Conservation (phyloP, 1,140 invertebrate species). For the Drosophila lacertosa region DNA sequence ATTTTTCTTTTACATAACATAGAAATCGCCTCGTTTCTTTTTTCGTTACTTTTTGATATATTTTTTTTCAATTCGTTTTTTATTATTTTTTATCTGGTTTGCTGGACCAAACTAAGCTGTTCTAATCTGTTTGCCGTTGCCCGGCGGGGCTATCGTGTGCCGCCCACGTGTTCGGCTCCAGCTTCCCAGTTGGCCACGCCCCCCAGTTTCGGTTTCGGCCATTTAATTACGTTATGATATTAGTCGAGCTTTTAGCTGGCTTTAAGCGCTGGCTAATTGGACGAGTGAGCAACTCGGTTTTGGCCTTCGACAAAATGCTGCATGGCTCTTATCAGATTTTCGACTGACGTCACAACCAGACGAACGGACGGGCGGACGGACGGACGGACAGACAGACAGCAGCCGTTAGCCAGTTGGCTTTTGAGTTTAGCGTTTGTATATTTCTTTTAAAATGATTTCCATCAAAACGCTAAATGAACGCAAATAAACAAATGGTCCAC, state of each 20-base stretch:
- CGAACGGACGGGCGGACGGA: conserved; percentile 19
- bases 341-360: conserved; percentile 52
- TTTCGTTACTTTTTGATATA: conserved; percentile 1
- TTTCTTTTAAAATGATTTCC: conserved; percentile 59
- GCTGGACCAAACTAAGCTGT: conserved; percentile 55
- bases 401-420: conserved; percentile 27
- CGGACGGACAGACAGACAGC: conserved; percentile 32
- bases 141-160: conserved; percentile 9
- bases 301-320: conserved; percentile 22
- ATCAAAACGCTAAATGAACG: conserved; percentile 48
- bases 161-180: background rate
- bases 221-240: conserved; percentile 60
- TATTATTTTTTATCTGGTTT: conserved; percentile 11
- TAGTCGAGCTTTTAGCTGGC: conserved; percentile 45
- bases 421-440: conserved; percentile 31
- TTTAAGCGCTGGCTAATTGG: conserved; percentile 53
- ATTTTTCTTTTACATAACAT: conserved; percentile 59
- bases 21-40: conserved; percentile 2
- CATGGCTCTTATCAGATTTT: conserved; percentile 21
- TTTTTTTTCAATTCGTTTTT: conserved; percentile 7
- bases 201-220: conserved; percentile 18
- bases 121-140: conserved; percentile 74
- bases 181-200: background rate
- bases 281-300: conserved; percentile 10
- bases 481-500: conserved; percentile 42